These are phyloP conservation scores for Crepidodera aurea DNA, from an alignment of 2,888 invertebrate genomes.

Conservation along the genomic window DNA sequence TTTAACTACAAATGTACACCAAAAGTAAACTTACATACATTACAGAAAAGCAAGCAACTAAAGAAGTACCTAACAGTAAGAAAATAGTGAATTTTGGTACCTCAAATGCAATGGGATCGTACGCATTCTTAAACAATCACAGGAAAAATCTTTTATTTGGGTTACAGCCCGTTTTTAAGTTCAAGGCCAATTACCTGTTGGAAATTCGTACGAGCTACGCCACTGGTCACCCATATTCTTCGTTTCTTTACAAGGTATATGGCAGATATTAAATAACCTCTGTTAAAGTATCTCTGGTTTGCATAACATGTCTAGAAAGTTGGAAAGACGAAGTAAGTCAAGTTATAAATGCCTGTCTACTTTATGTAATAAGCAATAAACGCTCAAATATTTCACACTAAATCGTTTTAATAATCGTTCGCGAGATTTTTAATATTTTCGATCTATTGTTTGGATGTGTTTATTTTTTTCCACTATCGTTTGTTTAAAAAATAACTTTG, in stretches of 20 bases:
- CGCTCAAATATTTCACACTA: not conserved
- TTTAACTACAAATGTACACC: no score
- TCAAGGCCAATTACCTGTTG: no score
- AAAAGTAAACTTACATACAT: no score
- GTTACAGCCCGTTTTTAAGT: no score
- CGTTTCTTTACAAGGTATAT: not conserved
- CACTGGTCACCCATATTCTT: not conserved
- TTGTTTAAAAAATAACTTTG: not conserved
- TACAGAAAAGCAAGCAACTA: no score
- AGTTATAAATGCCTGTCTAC: not conserved
- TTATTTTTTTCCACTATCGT: not conserved
- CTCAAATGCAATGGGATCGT: no score
- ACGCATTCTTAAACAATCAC: no score
- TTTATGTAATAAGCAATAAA: constrained; percentile 1
- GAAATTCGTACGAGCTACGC: not conserved
- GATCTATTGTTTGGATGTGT: not conserved
- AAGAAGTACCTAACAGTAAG: no score
- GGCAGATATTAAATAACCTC: not conserved
- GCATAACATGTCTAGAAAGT: constrained; percentile 1
- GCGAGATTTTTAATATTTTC: not conserved
- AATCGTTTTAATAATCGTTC: not conserved
- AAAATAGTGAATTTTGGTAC: no score
- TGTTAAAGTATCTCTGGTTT: not conserved
- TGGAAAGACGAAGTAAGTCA: not conserved
- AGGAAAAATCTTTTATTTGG: no score